These are phyloP conservation scores for Chrysogorgia sp. DNA, from an alignment of 92 coral and sea anemone genomes.

Conservation along the genomic window DNA sequence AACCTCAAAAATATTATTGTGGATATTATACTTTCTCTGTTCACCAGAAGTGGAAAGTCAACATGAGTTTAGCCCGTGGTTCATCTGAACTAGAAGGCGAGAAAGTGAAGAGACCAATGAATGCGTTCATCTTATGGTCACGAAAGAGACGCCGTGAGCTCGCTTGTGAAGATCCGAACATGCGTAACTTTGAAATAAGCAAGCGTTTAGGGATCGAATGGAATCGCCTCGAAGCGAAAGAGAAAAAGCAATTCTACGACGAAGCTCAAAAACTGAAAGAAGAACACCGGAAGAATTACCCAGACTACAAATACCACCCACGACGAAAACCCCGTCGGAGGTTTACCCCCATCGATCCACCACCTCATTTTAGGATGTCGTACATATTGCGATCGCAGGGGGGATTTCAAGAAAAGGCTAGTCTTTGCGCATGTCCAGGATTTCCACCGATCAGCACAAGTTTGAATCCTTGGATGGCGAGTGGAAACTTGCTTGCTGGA, in stretches of 20 bases:
- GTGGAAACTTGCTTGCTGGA: background rate
- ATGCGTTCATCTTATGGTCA: slow-evolving; percentile 98
- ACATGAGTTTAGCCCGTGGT: slow-evolving; percentile 66
- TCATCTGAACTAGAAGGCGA: slow-evolving; percentile 68
- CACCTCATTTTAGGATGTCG: slow-evolving; percentile 32
- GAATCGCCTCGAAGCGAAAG: slow-evolving; percentile 89
- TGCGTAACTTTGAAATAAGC: slow-evolving; percentile 99
- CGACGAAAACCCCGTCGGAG: slow-evolving; percentile 54
- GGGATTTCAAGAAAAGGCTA: background rate
- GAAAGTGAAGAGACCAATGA: slow-evolving; percentile 96
- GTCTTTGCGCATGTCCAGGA: slow-evolving; percentile 2
- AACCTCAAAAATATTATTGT: too few species aligned
- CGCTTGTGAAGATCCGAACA: slow-evolving; percentile 95
- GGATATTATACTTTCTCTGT: too few species aligned
- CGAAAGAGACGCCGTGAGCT: slow-evolving; percentile 92
- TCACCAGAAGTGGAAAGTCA: too few species aligned
- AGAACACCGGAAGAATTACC: slow-evolving; percentile 88
- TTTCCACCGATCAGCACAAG: background rate
- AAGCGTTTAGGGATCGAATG: slow-evolving; percentile 93
- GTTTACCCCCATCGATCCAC: slow-evolving; percentile 25
- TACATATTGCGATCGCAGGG: slow-evolving; percentile 25
- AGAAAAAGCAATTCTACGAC: slow-evolving; percentile 85
- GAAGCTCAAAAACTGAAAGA: slow-evolving; percentile 93
- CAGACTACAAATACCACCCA: slow-evolving; percentile 97
- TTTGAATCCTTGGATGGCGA: slow-evolving; percentile 8